These are phyloP conservation scores for Heterodera schachtii DNA, from an alignment of 1,140 invertebrate species.

Conservation along the genomic window DNA sequence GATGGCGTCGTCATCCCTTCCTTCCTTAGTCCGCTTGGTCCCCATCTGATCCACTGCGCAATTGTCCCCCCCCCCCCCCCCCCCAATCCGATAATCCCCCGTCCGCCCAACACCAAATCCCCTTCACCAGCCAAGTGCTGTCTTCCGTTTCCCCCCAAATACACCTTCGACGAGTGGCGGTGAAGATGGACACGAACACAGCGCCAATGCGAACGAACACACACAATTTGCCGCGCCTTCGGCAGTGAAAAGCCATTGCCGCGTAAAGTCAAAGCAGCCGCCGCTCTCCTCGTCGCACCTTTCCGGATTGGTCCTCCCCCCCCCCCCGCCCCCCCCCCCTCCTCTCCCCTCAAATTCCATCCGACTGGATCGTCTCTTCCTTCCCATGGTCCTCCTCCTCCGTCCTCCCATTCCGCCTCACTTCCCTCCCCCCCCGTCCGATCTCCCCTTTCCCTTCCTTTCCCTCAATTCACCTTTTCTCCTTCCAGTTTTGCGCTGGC, in stretches of 20 bases:
- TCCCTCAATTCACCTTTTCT: neutral
- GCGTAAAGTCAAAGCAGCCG: neutral
- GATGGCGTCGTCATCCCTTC: neutral
- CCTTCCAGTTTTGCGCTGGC: neutral
- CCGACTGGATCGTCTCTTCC: neutral
- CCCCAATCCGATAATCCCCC: neutral
- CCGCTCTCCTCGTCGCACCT: neutral
- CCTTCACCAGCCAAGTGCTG: neutral
- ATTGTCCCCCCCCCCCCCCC: neutral
- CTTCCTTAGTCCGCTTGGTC: neutral
- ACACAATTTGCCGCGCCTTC: neutral
- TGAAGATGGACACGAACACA: neutral
- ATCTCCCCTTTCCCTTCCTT: neutral
- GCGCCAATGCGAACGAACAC: too few species aligned
- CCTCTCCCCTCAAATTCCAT: neutral
- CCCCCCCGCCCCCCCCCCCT: too few species aligned
- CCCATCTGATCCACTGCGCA: slow-evolving; percentile 1
- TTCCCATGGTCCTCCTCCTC: neutral
- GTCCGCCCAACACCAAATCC: neutral
- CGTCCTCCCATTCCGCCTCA: neutral
- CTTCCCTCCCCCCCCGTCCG: neutral
- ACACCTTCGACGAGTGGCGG: neutral
- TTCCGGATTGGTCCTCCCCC: neutral
- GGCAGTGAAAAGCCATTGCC: too few species aligned
- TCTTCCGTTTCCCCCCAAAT: neutral